Base-by-base conservation (phyloP, 1,140 invertebrate species). In the Pararge aegeria region DNA sequence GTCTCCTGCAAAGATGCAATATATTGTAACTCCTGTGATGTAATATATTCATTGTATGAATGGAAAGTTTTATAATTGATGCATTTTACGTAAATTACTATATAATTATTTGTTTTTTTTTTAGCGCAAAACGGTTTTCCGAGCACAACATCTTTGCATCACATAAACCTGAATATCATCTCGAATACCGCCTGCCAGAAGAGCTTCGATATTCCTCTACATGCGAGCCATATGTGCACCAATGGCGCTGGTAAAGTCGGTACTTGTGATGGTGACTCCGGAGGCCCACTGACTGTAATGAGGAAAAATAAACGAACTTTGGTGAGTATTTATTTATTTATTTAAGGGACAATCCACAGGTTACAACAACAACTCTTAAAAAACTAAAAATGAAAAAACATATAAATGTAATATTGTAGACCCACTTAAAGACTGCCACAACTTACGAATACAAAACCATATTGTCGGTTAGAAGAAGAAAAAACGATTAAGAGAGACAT, bases 241-340 rank as follows among this genome's bases (percentile, higher is more conserved):
- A 55, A 52, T n/a, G 83, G 83, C 0, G 46, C 44, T 0, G 59
- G 73, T 0, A 56, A 52, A 3, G 66, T 70, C 0, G 83, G 83
- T 0, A 83, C 76, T 5, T 86, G 83, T 42, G 79, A 84, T 16
- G 83, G 83, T 0, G 83, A 86, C 24, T 83, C 79, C 0, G 83
- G 83, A 0, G 80, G 83, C 4, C 83, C 83, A 0, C 19, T 86
- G 18, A 72, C 73, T 7, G 53, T 74, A 5, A 13, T 70, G 0
- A 54, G 61, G 46, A 78, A 83, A 24, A 80, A 76, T 62, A 55
- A 40, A 19, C 68, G 68, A 20, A 80, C 59, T 46, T 66, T 83
- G 75, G 82, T 87, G 58, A 71, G 71, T 55, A 9, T 5, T 34
- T 27, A 16, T 10, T n/a, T n/a, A n/a, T n/a, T n/a, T n/a, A n/a